phyloP scores from a whole-genome alignment of 2,888 invertebrate species.

The Cryptus armator region DNA sequence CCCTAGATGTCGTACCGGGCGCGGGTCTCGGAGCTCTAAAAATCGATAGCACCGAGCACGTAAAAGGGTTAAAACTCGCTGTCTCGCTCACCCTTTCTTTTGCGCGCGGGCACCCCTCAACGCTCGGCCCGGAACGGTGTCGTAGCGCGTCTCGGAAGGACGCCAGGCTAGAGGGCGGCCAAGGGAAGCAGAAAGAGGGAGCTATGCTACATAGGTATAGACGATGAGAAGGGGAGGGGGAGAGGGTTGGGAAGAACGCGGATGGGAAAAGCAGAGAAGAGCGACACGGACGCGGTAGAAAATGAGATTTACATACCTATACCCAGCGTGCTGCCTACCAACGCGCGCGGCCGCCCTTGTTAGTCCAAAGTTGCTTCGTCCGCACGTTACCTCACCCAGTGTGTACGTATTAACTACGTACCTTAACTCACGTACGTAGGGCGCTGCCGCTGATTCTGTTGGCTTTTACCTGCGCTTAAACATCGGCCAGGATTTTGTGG shows the following conservation, averaged over 20 bases:
- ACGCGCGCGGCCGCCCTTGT: conserved; percentile 77
- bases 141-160: conserved; percentile 75
- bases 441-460: conserved; percentile 54
- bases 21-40: conserved; percentile 82
- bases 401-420: conserved; percentile 35
- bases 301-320: conserved; percentile 79
- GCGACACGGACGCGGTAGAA: conserved; percentile 75
- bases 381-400: conserved; percentile 70
- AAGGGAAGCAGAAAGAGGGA: conserved; percentile 67
- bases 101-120: conserved; percentile 43
- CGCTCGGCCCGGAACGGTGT: conserved; percentile 49
- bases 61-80: conserved; percentile 82
- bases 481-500: conserved; percentile 71
- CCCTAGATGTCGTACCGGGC: conserved; percentile 66
- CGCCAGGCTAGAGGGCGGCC: conserved; percentile 71
- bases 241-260: conserved; percentile 19
- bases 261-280: conserved; percentile 66
- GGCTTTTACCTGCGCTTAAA: conserved; percentile 79
- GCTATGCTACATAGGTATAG: conserved; percentile 6
- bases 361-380: conserved; percentile 82
- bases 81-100: conserved; percentile 57
- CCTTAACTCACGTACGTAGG: conserved; percentile 4
- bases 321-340: conserved; percentile 52
- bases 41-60: conserved; percentile 80
- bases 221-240: conserved; percentile 1